Conservation (phyloP, 1,140 invertebrate genomes). For the Lordiphosa collinella region DNA sequence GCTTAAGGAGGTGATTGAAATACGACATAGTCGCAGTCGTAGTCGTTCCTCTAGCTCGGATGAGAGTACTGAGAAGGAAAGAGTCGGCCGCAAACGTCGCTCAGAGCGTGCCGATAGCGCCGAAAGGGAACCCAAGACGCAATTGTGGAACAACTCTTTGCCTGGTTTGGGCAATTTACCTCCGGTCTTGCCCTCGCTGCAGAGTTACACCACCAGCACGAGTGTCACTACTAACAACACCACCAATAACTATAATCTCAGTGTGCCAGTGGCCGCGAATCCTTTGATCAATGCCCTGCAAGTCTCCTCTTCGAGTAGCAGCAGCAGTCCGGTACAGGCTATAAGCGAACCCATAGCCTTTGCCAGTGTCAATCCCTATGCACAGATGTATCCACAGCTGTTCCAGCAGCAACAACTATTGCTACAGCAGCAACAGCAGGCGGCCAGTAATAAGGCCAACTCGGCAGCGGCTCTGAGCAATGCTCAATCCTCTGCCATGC, state of each 20-base stretch:
- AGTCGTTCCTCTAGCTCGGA: constrained; percentile 54
- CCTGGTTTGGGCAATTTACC: constrained; percentile 20
- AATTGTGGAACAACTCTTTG: background rate
- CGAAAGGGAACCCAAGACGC: constrained; percentile 39
- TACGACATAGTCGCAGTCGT: constrained; percentile 46
- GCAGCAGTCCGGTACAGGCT: background rate
- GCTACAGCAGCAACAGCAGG: constrained; percentile 38
- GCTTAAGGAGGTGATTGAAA: constrained; percentile 30
- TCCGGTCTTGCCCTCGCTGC: constrained; percentile 31
- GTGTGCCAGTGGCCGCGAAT: constrained; percentile 1
- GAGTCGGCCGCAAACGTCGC: constrained; percentile 80
- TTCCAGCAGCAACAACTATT: constrained; percentile 64
- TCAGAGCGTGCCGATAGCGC: constrained; percentile 42
- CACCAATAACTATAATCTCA: constrained; percentile 60
- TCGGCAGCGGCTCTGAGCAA: background rate
- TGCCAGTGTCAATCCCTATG: constrained; percentile 72
- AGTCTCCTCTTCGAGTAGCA: background rate
- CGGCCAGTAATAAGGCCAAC: background rate
- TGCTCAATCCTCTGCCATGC: background rate
- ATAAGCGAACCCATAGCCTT: constrained; percentile 55
- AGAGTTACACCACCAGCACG: constrained; percentile 62
- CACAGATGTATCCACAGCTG: constrained; percentile 71
- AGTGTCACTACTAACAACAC: constrained; percentile 16
- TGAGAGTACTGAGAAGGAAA: constrained; percentile 81
- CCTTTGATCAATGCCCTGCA: constrained; percentile 21